Evolutionary conservation across 2,797 vertebrate genomes (phyloP).

Genomic region (Urocyon cinereoargenteus): DNA sequence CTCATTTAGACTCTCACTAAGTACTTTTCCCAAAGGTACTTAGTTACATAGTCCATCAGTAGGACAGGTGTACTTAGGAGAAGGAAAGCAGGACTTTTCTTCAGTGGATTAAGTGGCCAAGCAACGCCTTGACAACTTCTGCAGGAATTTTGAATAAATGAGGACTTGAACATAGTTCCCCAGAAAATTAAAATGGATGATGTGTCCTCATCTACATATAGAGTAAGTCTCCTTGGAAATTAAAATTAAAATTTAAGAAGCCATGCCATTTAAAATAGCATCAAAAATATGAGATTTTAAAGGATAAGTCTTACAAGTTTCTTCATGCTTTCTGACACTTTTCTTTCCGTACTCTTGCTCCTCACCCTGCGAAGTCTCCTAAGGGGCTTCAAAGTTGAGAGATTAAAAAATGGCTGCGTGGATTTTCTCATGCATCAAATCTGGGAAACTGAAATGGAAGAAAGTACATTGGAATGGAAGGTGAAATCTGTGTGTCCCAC

Average conservation of each 20-base stretch:
- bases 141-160: not conserved
- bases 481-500: not conserved
- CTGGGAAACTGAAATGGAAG: not conserved
- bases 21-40: not conserved
- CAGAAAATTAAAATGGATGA: not conserved
- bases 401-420: not conserved
- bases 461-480: not conserved
- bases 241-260: constrained; percentile 27
- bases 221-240: not conserved
- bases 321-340: not conserved
- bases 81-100: not conserved
- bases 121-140: not conserved
- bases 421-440: not conserved
- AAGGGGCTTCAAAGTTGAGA: not conserved
- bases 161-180: not conserved
- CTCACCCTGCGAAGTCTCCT: not conserved
- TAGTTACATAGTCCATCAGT: not conserved
- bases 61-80: not conserved
- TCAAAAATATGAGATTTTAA: constrained; percentile 5
- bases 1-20: not conserved
- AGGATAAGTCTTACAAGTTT: not conserved
- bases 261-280: not conserved
- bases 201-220: too few species aligned
- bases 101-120: not conserved
- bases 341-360: not conserved